Conservation (phyloP, 2,888 invertebrate genomes). For the Prosapia bicincta region DNA sequence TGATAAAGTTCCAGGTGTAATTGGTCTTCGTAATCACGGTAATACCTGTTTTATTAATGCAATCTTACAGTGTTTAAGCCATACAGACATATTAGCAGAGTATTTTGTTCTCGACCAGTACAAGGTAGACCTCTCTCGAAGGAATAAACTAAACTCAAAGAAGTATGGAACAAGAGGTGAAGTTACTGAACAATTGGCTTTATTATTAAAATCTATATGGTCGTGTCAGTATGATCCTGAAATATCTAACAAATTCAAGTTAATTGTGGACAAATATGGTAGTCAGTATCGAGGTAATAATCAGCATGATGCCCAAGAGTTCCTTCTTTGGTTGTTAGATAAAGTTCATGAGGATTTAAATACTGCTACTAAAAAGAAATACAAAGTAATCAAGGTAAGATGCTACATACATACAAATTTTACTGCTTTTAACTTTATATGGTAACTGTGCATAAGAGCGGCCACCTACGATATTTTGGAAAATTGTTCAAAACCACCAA, state of each 20-base stretch:
- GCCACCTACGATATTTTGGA: too few species aligned
- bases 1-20: constrained; percentile 80
- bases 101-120: constrained; percentile 94
- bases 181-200: constrained; percentile 89
- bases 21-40: constrained; percentile 92
- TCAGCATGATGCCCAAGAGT: constrained; percentile 97
- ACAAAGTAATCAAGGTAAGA: constrained; percentile 84
- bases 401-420: constrained; percentile 6
- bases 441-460: too few species aligned
- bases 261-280: constrained; percentile 88
- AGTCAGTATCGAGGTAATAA: constrained; percentile 88
- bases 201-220: constrained; percentile 88
- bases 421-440: too few species aligned
- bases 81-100: constrained; percentile 92
- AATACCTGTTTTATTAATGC: constrained; percentile 99
- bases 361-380: constrained; percentile 89
- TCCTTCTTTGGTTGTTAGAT: constrained; percentile 91
- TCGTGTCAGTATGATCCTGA: constrained; percentile 86
- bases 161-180: constrained; percentile 93
- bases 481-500: too few species aligned
- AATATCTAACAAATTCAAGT: constrained; percentile 71
- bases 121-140: constrained; percentile 79
- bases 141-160: constrained; percentile 85
- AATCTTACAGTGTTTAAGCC: constrained; percentile 92
- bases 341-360: constrained; percentile 97